phyloP scores from a whole-genome alignment of 1,140 invertebrate genomes.

The Drosophila equinoxialis region DNA sequence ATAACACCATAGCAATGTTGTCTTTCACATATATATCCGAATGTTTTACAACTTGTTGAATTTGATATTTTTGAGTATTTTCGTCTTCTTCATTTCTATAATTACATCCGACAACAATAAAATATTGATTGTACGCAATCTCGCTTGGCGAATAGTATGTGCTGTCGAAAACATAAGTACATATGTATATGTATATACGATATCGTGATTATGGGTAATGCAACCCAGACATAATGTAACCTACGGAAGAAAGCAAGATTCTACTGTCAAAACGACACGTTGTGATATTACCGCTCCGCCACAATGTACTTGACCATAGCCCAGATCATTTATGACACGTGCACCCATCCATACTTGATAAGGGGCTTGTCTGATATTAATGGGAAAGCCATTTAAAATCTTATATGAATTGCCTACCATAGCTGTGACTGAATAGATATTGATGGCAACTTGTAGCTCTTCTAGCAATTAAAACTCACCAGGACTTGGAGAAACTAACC shows the following conservation, averaged over 20 bases:
- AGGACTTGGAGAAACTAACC: no score
- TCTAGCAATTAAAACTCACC: no score
- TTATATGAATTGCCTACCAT: conserved; percentile 16
- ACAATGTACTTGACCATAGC: conserved; percentile 83
- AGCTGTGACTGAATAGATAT: no score
- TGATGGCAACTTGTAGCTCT: no score
- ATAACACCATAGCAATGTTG: conserved; percentile 60
- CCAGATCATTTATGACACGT: conserved; percentile 26
- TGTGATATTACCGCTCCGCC: conserved; percentile 85
- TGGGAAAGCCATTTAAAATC: conserved; percentile 54
- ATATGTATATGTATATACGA: not conserved
- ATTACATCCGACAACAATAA: conserved; percentile 60
- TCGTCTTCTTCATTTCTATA: conserved; percentile 6
- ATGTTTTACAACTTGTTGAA: conserved; percentile 54
- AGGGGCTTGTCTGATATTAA: conserved; percentile 19
- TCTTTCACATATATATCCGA: conserved; percentile 29
- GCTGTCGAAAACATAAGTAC: no score
- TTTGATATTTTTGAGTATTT: conserved; percentile 50
- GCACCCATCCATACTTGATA: conserved; percentile 70
- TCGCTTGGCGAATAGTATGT: conserved; percentile 2
- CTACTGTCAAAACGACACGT: conserved; percentile 87
- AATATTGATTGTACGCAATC: conserved; percentile 37
- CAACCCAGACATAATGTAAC: not conserved
- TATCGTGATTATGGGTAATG: no score
- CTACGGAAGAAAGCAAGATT: conserved; percentile 84